Evolutionary conservation across 2,888 invertebrate species (phyloP), one percentile per base, ranked within the genome.

Genomic region (Leptinotarsa tumamoca): DNA sequence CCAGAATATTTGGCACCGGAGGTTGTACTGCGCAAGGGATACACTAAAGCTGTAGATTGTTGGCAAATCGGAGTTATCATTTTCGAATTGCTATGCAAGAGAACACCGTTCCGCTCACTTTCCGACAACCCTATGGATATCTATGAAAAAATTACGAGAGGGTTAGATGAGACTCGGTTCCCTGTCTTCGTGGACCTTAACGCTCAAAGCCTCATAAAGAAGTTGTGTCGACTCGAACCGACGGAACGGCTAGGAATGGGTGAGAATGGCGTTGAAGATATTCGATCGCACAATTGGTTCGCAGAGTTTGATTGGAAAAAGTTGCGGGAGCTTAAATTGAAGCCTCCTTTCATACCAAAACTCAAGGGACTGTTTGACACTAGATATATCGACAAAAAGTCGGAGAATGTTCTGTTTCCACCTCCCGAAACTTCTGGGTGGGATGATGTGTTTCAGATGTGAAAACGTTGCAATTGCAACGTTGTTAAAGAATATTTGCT

Each of bases 1-100:
- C 96, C 97, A 0, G 96, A 97, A 87, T 95, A 95, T 85, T 94
- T 95, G 14, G 94, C 95, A 0, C 95, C 95, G 0, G 95, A 98
- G 90, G 95, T 98, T 73, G 96, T 98, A 67, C 89, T 96, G 23
- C 96, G 96, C 88, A 94, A 94, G 85, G 92, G 93, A 10, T 94
- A 94, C 85, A 93, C 93, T 82, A 93, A 95, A 80, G 94, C 96
- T 0, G 96, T 96, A 0, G 98, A 98, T 88, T 97, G 95, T 88
- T 98, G 98, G 98, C 95, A 97, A 0, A 89, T 97, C 61, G 97
- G 96, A 10, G 94, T 97, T 75, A 91, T 97, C 76, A 93, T 96
- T 73, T 96, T 94, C 86, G 97, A 97, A 87, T 89, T 97, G 73
- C 89, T 96, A 4, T 94, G 94, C 4, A 96, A 97, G 71, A 94